Evolutionary conservation across 2,888 invertebrate genomes (phyloP), one percentile per base, ranked within the genome.

Genomic region (Cyclophora albipunctata): DNA sequence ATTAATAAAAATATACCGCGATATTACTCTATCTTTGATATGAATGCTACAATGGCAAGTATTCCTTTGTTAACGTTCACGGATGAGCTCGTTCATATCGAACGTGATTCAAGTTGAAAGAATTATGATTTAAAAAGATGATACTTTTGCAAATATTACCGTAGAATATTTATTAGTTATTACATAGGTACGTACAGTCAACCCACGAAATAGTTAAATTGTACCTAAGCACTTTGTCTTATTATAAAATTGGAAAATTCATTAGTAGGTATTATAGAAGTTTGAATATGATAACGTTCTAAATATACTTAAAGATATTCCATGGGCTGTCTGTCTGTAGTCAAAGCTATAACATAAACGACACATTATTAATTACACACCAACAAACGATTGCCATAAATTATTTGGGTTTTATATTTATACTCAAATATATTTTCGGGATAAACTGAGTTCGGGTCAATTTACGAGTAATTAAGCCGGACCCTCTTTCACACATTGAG

Each of bases 391-490:
- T n/a, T 43, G n/a, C 43, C 20, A 20, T 4, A 43, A 43, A 43
- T 43, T 43, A 43, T 43, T 6, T 43, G 4, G 4, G 37, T 37
- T 37, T 43, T 43, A 64, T 73, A 72, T 72, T 80, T 79, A 81
- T 75, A 71, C 77, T 60, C 62, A 54, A 67, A 66, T 71, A 74
- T 73, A 75, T 74, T 75, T 82, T 78, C 68, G 57, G 75, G 78
- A 81, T 82, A 82, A 77, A 81, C 78, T 76, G 74, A 73, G 78
- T 75, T 78, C 81, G 75, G 79, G 83, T 84, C 87, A 84, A 87
- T 88, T 87, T 84, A 87, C 85, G 87, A 83, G 86, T 87, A 88
- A 88, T 88, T 88, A 87, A 87, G 82, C 67, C 78, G 79, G 82
- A 84, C 87, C 88, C 87, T 88, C 86, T 84, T 83, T 80, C 78